Percentiles rank a stretch among this genome's conserved stretches.
Conservation (phyloP, 2,113 vertebrate species). For the Emydura subglobosa region DNA sequence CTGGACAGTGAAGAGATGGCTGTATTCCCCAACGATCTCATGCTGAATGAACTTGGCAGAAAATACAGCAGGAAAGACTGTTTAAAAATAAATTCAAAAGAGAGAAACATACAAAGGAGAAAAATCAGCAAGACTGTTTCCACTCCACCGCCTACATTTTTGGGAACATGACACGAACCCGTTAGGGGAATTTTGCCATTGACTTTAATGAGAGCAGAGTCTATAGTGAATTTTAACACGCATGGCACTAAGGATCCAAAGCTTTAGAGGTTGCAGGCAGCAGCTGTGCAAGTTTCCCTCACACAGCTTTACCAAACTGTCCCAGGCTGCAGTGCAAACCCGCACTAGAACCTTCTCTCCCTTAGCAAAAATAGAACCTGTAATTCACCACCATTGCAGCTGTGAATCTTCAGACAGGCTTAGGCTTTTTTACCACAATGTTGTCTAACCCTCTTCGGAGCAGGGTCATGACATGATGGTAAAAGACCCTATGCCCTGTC, state of each 20-base stretch:
- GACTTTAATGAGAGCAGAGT: neutral
- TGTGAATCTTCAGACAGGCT: neutral
- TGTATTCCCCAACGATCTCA: conserved; percentile 89
- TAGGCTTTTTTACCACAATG: neutral
- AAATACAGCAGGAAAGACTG: conserved; percentile 93
- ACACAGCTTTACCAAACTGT: neutral
- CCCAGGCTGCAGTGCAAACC: neutral
- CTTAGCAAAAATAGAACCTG: neutral
- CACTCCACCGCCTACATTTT: neutral
- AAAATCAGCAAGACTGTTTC: neutral
- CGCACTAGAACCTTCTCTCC: neutral
- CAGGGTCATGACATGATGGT: accelerated
- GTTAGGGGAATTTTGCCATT: neutral
- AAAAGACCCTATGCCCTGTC: neutral
- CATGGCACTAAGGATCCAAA: neutral
- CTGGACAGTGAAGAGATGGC: conserved; percentile 88
- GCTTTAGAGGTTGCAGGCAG: neutral
- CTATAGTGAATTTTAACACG: neutral
- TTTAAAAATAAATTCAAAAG: neutral
- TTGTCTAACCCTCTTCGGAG: neutral
- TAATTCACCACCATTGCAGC: neutral
- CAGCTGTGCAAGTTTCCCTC: neutral
- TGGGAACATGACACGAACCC: neutral
- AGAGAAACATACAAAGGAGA: neutral
- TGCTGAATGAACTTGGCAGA: conserved; percentile 87